Conservation (phyloP, 2,888 invertebrate genomes). For the Campoplex nolae region DNA sequence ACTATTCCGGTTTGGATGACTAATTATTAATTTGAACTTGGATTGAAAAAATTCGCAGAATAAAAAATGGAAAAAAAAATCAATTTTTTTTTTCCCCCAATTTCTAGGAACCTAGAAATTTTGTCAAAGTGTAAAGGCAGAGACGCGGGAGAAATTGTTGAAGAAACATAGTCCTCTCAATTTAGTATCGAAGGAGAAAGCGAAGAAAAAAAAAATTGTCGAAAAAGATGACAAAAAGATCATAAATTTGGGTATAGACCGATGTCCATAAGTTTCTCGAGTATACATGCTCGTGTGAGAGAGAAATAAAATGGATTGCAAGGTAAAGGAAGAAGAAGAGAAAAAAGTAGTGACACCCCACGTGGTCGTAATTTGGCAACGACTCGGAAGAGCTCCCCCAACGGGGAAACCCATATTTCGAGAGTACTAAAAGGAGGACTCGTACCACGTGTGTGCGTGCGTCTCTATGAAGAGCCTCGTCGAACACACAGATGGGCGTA, state of each 20-base stretch:
- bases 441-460: neutral
- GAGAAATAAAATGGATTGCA: neutral
- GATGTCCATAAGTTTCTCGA: neutral
- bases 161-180: too few species aligned
- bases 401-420: conserved; percentile 25
- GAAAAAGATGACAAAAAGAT: neutral
- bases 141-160: too few species aligned
- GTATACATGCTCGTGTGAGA: neutral
- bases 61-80: too few species aligned
- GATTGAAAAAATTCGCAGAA: too few species aligned
- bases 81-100: too few species aligned
- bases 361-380: conserved; percentile 44
- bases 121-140: too few species aligned
- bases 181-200: too few species aligned
- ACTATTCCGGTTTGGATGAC: too few species aligned
- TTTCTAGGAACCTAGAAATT: too few species aligned
- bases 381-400: neutral
- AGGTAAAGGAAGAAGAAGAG: neutral
- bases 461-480: neutral
- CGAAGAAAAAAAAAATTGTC: neutral
- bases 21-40: too few species aligned
- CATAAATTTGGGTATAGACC: too few species aligned
- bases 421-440: neutral
- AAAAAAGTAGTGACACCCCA: conserved; percentile 16
- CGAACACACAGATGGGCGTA: conserved; percentile 6